A percentile compares a stretch with the other conserved stretches of the same genome.
Evolutionary conservation across 1,140 invertebrate genomes (phyloP).

Genomic region (Procambarus clarkii): DNA sequence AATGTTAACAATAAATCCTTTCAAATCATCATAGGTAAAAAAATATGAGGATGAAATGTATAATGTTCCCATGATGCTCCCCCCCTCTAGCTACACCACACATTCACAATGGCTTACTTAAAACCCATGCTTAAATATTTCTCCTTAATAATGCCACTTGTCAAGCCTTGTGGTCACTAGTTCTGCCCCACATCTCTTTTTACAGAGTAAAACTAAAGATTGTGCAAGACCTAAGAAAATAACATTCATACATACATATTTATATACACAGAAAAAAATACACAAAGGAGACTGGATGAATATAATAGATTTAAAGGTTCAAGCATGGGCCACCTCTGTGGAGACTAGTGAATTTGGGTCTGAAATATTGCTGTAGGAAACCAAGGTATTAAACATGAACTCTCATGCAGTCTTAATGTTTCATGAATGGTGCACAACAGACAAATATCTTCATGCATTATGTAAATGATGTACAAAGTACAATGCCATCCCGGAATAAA

Average conservation of each 20-base stretch:
- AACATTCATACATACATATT: background rate
- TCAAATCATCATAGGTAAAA: background rate
- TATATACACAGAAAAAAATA: constrained; percentile 12
- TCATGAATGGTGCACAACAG: background rate
- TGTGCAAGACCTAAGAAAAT: constrained; percentile 14
- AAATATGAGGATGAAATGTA: constrained; percentile 11
- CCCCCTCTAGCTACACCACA: background rate
- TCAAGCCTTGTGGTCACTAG: constrained; percentile 10
- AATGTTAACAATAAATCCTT: background rate
- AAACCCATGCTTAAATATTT: constrained; percentile 6
- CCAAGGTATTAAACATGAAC: background rate
- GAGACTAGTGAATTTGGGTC: background rate
- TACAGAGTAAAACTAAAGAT: constrained; percentile 7
- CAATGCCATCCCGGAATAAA: constrained; percentile 10
- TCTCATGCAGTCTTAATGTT: constrained; percentile 5
- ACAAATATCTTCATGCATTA: constrained; percentile 9
- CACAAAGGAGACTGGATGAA: background rate
- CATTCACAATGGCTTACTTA: background rate
- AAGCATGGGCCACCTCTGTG: background rate
- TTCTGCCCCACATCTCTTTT: constrained; percentile 1
- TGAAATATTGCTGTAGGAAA: constrained; percentile 2
- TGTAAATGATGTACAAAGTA: background rate
- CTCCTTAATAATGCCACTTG: constrained; percentile 12
- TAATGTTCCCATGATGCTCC: constrained; percentile 11
- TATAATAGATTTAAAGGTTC: background rate